Conservation (phyloP, 2,888 invertebrate species). For the Rotaria sp. region DNA sequence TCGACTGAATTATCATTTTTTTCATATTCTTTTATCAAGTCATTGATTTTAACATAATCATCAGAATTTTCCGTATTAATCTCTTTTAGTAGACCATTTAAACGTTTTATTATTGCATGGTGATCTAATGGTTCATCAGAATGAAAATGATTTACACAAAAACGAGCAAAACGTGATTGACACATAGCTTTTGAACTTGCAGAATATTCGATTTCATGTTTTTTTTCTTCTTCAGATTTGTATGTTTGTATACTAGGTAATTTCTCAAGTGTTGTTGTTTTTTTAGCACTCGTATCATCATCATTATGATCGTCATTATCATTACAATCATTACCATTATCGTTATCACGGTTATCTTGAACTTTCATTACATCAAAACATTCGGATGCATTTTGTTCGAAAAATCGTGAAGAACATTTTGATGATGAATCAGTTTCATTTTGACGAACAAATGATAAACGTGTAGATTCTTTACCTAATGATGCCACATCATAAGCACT, state of each 20-base stretch:
- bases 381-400: not conserved
- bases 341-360: not conserved
- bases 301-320: too few relatives aligned
- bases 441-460: not conserved
- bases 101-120: not conserved
- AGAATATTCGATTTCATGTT: slow-evolving; percentile 3
- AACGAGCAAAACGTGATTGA: not conserved
- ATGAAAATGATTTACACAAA: not conserved
- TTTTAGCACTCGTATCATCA: too few relatives aligned
- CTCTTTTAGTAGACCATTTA: not conserved
- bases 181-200: slow-evolving; percentile 14
- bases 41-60: not conserved
- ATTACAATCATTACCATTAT: too few relatives aligned
- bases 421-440: not conserved
- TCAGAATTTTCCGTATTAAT: not conserved
- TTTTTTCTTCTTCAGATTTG: not conserved
- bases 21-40: not conserved
- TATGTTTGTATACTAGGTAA: not conserved
- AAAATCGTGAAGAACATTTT: not conserved
- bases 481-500: not conserved
- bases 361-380: not conserved
- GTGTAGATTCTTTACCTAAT: not conserved
- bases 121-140: not conserved
- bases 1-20: not conserved
- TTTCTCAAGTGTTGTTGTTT: not conserved